Conservation (phyloP, 2,113 vertebrate species). For the Acanthisitta chloris region DNA sequence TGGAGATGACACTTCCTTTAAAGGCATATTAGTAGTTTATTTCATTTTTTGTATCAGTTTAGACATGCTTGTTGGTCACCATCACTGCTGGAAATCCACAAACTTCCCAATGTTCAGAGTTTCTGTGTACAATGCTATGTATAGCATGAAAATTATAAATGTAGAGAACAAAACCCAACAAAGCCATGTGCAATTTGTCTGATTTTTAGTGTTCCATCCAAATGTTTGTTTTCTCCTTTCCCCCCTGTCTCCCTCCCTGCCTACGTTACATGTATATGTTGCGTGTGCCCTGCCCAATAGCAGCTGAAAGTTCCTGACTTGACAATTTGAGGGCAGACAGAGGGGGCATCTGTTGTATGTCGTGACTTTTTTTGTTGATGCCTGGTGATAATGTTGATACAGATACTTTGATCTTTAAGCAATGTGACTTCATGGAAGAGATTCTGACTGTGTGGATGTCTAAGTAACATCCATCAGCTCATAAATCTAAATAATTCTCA, state of each 20-base stretch:
- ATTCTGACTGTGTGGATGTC: neutral
- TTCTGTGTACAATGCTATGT: neutral
- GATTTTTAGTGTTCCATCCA: neutral
- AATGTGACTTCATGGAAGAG: constrained; percentile 24
- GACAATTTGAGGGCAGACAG: neutral
- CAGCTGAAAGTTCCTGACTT: neutral
- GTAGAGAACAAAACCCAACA: neutral
- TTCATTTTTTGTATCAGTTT: neutral
- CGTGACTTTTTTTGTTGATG: neutral
- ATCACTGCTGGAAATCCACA: neutral
- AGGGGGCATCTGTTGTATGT: constrained; percentile 34
- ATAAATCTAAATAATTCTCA: constrained; percentile 51
- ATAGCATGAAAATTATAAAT: neutral
- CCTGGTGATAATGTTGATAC: constrained; percentile 24
- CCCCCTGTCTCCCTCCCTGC: neutral
- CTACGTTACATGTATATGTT: neutral
- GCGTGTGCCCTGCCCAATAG: neutral
- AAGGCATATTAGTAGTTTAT: neutral
- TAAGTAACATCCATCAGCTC: constrained; percentile 42
- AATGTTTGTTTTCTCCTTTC: neutral
- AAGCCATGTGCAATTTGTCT: neutral
- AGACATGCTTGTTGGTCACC: neutral
- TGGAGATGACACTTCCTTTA: neutral
- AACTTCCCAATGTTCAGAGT: neutral
- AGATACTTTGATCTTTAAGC: constrained; percentile 56